Evolutionary conservation across 1,140 invertebrate genomes (phyloP).

Genomic region (Kradibia gibbosae): DNA sequence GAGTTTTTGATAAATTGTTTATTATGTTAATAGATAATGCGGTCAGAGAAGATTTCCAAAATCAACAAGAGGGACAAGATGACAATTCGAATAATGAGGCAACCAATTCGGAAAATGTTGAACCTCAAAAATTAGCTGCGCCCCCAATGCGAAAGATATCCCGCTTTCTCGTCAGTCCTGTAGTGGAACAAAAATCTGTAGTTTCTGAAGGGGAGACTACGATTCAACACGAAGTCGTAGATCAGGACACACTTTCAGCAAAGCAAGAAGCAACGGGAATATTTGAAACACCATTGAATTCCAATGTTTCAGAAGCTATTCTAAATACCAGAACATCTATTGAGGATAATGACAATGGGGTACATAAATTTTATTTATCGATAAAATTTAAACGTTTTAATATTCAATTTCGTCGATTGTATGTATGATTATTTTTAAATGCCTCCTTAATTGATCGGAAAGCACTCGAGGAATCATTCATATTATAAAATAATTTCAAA

Average conservation of each 20-base stretch:
- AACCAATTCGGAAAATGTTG: constrained; percentile 34
- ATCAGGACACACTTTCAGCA: not conserved
- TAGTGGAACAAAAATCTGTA: constrained; percentile 71
- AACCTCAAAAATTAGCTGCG: constrained; percentile 55
- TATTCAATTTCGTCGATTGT: not conserved
- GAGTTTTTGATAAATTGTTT: not conserved
- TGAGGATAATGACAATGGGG: constrained; percentile 45
- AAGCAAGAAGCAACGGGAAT: constrained; percentile 20
- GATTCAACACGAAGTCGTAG: constrained; percentile 46
- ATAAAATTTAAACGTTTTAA: not conserved
- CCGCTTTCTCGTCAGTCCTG: constrained; percentile 85
- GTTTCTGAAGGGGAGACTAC: constrained; percentile 50
- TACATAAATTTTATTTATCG: constrained; percentile 4
- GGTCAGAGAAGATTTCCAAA: constrained; percentile 48
- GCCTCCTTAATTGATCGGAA: not conserved
- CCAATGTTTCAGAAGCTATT: constrained; percentile 31
- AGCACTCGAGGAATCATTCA: not conserved
- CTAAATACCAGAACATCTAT: not conserved
- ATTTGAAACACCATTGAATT: not conserved
- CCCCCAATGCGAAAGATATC: constrained; percentile 81
- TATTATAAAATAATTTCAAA: not conserved
- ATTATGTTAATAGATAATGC: constrained; percentile 4
- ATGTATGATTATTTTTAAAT: not conserved
- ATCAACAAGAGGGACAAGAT: constrained; percentile 33
- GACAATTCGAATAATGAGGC: constrained; percentile 39